Evolutionary conservation across 1,140 invertebrate species (phyloP).

Genomic region (Galleria mellonella): DNA sequence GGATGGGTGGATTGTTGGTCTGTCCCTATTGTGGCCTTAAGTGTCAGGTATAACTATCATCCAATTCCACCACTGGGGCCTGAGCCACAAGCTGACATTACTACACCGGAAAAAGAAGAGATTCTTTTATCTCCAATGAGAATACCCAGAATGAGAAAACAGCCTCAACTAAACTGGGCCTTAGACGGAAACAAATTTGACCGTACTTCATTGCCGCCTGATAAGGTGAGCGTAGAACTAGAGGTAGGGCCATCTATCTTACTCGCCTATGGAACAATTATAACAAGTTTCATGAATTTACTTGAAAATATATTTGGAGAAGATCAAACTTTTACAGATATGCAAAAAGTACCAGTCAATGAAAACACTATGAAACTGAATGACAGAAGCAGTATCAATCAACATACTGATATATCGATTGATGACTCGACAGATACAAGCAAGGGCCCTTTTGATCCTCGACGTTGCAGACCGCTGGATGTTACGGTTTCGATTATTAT

Average conservation of each 20-base stretch:
- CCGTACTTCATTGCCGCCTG: conserved; percentile 86
- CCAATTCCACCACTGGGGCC: conserved; percentile 91
- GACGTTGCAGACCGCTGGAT: conserved; percentile 90
- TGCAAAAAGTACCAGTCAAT: conserved; percentile 79
- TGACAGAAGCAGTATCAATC: conserved; percentile 69
- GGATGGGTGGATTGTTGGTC: conserved; percentile 98
- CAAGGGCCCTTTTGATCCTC: conserved; percentile 84
- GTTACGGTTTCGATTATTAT: conserved; percentile 95
- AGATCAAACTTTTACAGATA: conserved; percentile 94
- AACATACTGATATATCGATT: conserved; percentile 75
- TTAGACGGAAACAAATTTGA: conserved; percentile 86
- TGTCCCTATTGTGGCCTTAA: conserved; percentile 93
- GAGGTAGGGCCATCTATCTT: conserved; percentile 95
- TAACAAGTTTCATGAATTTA: conserved; percentile 91
- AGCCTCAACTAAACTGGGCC: conserved; percentile 80
- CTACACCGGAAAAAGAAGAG: conserved; percentile 95
- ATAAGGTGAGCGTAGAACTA: conserved; percentile 92
- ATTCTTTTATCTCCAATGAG: conserved; percentile 92
- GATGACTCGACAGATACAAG: conserved; percentile 72
- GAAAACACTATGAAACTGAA: conserved; percentile 68
- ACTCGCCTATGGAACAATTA: conserved; percentile 90
- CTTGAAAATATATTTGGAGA: conserved; percentile 98
- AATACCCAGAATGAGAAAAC: conserved; percentile 86
- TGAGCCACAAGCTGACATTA: conserved; percentile 91
- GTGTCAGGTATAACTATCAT: conserved; percentile 93